Evolutionary conservation across 2,797 vertebrate genomes (phyloP), one percentile per base, ranked within the genome.

Genomic region (Pogonophryne albipinna): DNA sequence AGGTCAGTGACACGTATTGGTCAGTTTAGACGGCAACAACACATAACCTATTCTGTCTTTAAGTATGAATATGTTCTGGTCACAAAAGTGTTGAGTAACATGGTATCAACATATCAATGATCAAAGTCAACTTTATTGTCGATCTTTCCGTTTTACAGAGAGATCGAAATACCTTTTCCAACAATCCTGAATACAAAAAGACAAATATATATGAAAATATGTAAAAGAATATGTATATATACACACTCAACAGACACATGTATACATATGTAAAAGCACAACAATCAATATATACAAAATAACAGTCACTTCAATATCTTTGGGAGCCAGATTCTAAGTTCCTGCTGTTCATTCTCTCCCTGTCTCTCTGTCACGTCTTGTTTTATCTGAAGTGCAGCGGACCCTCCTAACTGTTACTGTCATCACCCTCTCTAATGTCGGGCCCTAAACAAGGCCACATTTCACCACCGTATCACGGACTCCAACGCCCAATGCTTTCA

Each of bases 391-490:
- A 78, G 83, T 73, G 85, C 66, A 81, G 56, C 76, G 73, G 66
- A 84, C 66, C 79, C 65, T 78, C 60, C 80, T 63, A 81, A 80
- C 91, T 86, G 86, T 68, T 73, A 91, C 95, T 96, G 94, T 97
- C 96, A 96, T 95, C 95, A 64, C 94, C 93, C 92, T 91, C 92
- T 95, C 90, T 95, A 87, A 94, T 93, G 91, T 90, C 89, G 82
- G 74, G 74, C 82, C 82, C 89, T 90, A 90, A 94, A 93, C 88
- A 70, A 90, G 75, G 71, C 74, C 71, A 19, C 83, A 89, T 96
- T 93, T 95, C 93, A 94, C 76, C 91, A 89, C 81, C 62, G 23
- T 23, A 79, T 77, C 83, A 76, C 71, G 2, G 78, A 71, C 84
- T 56, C 4, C 13, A 66, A 74, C 7, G 31, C 60, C 74, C 44